phyloP scores from a whole-genome alignment of 2,113 vertebrate species.

The Speoplatyrhinus poulsoni region DNA sequence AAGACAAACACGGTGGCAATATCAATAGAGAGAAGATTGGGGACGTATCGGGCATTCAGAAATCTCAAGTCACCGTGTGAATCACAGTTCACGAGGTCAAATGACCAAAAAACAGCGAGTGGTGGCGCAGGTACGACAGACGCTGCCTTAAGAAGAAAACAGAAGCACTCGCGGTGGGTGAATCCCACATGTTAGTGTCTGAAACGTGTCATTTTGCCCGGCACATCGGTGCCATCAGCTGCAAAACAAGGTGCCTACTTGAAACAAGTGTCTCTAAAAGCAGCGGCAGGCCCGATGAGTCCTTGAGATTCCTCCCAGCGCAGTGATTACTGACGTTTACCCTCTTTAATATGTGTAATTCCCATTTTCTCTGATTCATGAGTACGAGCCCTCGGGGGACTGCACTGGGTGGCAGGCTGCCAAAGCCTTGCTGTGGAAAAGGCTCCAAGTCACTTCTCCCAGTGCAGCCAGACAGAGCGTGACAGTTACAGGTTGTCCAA shows the following conservation, averaged over 20 bases:
- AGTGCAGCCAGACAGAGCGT: conserved; percentile 57
- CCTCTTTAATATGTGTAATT: conserved; percentile 84
- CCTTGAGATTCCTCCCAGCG: conserved; percentile 69
- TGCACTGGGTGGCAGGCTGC: conserved; percentile 75
- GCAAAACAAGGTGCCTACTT: conserved; percentile 59
- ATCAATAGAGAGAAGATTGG: conserved; percentile 42
- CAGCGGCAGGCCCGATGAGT: conserved; percentile 68
- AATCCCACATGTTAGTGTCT: conserved; percentile 25
- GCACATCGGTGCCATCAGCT: conserved; percentile 27
- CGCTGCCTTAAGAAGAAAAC: conserved; percentile 30
- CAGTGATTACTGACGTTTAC: conserved; percentile 81
- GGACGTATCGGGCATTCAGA: conserved; percentile 24
- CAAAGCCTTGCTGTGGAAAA: conserved; percentile 72
- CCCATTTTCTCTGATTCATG: conserved; percentile 81
- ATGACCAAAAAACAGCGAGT: neutral
- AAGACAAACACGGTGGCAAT: conserved; percentile 50
- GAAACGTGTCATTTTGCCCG: conserved; percentile 41
- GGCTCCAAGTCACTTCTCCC: conserved; percentile 65
- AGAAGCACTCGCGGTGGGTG: conserved; percentile 32
- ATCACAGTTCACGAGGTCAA: conserved; percentile 29
- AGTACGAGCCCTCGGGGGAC: conserved; percentile 75
- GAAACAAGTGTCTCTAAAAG: conserved; percentile 67
- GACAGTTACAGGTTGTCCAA: conserved; percentile 65
- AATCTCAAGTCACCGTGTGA: conserved; percentile 6
- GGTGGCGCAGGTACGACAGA: neutral